Evolutionary conservation across 23 tunicate species (phyloP).

Genomic region (Phallusia fumigata): DNA sequence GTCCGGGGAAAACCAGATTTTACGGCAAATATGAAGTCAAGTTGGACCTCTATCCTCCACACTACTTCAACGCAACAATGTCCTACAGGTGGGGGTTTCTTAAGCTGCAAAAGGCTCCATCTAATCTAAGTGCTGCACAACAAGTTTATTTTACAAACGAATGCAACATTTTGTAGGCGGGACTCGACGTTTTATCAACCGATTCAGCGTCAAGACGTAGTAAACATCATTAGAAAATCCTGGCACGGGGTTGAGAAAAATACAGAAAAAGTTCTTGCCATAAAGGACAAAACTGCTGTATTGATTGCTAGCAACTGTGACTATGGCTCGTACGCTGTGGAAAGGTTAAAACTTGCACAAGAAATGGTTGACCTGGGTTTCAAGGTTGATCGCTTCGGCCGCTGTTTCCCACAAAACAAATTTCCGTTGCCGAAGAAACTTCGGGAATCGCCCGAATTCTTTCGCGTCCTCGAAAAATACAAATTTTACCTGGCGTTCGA

Average conservation of each 20-base stretch:
- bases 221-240: neutral
- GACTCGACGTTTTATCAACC: neutral
- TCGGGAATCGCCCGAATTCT: neutral
- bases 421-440: neutral
- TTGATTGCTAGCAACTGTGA: neutral
- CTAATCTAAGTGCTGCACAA: too few relatives aligned
- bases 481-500: constrained; percentile 50
- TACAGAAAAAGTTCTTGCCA: neutral
- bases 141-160: neutral
- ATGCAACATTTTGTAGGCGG: neutral
- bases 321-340: neutral
- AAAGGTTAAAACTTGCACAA: neutral
- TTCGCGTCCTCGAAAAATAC: neutral
- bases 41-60: too few relatives aligned
- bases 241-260: neutral
- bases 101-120: too few relatives aligned
- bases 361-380: neutral
- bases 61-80: too few relatives aligned
- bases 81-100: neutral
- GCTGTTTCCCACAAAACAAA: neutral
- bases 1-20: neutral
- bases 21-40: neutral
- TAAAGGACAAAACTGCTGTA: neutral
- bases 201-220: neutral
- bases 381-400: neutral